Evolutionary conservation across 1,140 invertebrate genomes (phyloP).

Genomic region (Hycleus cichorii): DNA sequence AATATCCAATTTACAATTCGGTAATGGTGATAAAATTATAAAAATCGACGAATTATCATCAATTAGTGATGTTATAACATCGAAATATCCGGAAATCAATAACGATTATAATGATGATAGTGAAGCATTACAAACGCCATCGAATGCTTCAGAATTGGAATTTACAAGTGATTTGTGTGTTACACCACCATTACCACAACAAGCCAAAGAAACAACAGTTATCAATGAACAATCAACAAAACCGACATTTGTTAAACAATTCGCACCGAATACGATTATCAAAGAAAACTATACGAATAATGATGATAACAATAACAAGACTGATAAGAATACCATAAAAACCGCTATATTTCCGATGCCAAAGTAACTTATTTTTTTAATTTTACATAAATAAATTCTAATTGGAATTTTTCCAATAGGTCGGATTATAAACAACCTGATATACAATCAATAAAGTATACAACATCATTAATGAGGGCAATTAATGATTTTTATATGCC

Average conservation of each 20-base stretch:
- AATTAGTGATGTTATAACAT: constrained; percentile 21
- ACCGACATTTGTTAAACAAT: constrained; percentile 25
- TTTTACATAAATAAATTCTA: neutral
- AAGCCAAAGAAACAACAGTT: constrained; percentile 38
- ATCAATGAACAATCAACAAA: constrained; percentile 22
- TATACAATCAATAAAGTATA: constrained; percentile 36
- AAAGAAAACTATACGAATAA: constrained; percentile 13
- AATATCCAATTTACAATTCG: constrained; percentile 53
- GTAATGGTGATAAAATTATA: constrained; percentile 52
- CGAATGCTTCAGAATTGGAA: constrained; percentile 59
- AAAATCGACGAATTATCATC: constrained; percentile 26
- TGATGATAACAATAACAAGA: constrained; percentile 26
- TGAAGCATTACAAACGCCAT: constrained; percentile 52
- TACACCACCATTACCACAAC: constrained; percentile 37
- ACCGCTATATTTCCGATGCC: constrained; percentile 56
- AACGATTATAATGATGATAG: constrained; percentile 28
- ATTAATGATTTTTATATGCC: constrained; percentile 65
- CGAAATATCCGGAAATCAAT: constrained; percentile 27
- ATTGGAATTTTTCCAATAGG: constrained; percentile 3
- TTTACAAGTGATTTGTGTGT: constrained; percentile 51
- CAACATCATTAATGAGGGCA: constrained; percentile 49
- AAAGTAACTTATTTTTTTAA: constrained; percentile 36
- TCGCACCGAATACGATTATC: constrained; percentile 22
- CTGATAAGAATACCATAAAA: constrained; percentile 37
- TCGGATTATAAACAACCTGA: constrained; percentile 3